These are phyloP conservation scores for Siniperca obscura DNA, from an alignment of 2,797 vertebrate species.

Conservation along the genomic window DNA sequence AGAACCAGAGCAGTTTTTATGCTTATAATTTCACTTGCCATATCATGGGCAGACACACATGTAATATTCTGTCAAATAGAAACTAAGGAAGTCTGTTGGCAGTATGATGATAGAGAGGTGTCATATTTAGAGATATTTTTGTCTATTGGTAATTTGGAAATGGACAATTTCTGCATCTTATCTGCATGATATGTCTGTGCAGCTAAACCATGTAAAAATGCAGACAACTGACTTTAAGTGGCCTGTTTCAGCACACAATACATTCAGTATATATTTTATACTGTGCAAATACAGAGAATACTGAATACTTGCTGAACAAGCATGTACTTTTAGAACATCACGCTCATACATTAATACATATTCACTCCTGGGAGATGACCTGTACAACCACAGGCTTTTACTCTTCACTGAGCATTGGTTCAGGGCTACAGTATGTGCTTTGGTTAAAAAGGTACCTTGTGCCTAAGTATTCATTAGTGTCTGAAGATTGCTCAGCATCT, in stretches of 20 bases:
- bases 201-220: slow-evolving; percentile 1
- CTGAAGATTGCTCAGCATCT: slow-evolving; percentile 1
- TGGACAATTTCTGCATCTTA: slow-evolving; percentile 6
- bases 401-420: slow-evolving; percentile 31
- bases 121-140: slow-evolving; percentile 9
- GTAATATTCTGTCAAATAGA: slow-evolving; percentile 46
- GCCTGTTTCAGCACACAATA: background rate
- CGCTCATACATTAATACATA: slow-evolving; percentile 29
- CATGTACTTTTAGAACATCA: slow-evolving; percentile 12
- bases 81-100: slow-evolving; percentile 17
- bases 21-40: slow-evolving; percentile 56
- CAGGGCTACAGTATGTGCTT: slow-evolving; percentile 31
- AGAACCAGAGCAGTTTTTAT: slow-evolving; percentile 45
- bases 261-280: background rate
- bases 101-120: slow-evolving; percentile 9
- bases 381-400: slow-evolving; percentile 27
- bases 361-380: slow-evolving; percentile 27
- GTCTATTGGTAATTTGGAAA: slow-evolving; percentile 13
- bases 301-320: slow-evolving; percentile 22
- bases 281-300: slow-evolving; percentile 9
- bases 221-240: background rate
- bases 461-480: slow-evolving; percentile 13
- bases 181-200: slow-evolving; percentile 5
- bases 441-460: slow-evolving; percentile 21
- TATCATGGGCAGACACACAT: slow-evolving; percentile 41